These are phyloP conservation scores for Agelas oroides DNA, from an alignment of 37 sponge, comb jelly and placozoan species.

Conservation along the genomic window DNA sequence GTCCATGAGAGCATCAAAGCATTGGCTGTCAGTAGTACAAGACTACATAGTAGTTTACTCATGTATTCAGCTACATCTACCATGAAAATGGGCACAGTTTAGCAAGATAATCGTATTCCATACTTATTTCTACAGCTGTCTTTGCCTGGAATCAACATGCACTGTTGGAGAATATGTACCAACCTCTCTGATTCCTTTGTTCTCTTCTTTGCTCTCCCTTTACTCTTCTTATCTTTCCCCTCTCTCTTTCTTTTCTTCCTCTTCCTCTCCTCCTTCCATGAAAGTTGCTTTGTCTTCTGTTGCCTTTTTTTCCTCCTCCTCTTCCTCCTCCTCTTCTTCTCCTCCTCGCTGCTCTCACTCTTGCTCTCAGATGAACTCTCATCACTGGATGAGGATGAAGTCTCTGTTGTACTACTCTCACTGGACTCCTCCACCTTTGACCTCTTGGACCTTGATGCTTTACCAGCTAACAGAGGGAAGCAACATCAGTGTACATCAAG, in stretches of 20 bases:
- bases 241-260: constrained; percentile 25
- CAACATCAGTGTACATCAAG: not conserved
- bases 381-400: constrained; percentile 35
- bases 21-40: too few relatives aligned
- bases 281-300: constrained; percentile 33
- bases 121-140: too few relatives aligned
- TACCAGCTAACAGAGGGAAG: constrained; percentile 18
- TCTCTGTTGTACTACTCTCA: not conserved
- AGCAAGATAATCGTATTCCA: too few relatives aligned
- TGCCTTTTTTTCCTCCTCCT: constrained; percentile 40
- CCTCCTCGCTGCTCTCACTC: constrained; percentile 23
- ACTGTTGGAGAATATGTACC: too few relatives aligned
- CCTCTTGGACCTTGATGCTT: constrained; percentile 4
- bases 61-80: too few relatives aligned
- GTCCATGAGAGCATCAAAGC: too few relatives aligned
- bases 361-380: constrained; percentile 35
- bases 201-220: constrained; percentile 5
- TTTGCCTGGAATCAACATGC: too few relatives aligned
- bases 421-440: constrained; percentile 20
- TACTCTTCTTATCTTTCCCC: constrained; percentile 7
- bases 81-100: too few relatives aligned
- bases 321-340: constrained; percentile 42
- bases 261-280: constrained; percentile 44
- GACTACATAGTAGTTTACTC: too few relatives aligned
- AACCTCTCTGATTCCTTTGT: constrained; percentile 19